These are phyloP conservation scores for Salarias fasciatus DNA, from an alignment of 2,797 vertebrate genomes.

Conservation along the genomic window DNA sequence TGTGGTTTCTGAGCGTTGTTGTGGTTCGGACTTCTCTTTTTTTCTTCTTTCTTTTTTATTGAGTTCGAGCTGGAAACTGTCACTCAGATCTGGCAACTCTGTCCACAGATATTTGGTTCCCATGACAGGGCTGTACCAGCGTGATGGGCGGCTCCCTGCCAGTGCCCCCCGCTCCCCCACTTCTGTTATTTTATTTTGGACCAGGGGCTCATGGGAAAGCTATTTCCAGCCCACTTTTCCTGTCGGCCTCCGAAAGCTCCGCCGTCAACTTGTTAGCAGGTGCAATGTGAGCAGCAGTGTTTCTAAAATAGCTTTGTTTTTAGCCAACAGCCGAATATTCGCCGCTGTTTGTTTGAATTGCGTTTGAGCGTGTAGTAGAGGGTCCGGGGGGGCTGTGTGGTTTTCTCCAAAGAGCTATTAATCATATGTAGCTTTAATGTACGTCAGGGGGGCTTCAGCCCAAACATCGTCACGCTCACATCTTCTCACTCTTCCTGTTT, in stretches of 20 bases:
- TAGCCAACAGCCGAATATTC: conserved; percentile 41
- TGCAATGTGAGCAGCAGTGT: conserved; percentile 67
- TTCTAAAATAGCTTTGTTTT: conserved; percentile 39
- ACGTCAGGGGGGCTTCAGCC: conserved; percentile 2
- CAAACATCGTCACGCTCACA: conserved; percentile 7
- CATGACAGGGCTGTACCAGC: conserved; percentile 79
- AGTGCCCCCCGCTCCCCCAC: conserved; percentile 34
- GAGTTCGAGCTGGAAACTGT: too few relatives aligned
- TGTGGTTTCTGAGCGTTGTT: too few relatives aligned
- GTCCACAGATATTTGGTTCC: conserved; percentile 80
- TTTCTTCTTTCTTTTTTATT: too few relatives aligned
- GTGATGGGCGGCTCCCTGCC: conserved; percentile 73
- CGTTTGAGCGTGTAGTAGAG: background rate
- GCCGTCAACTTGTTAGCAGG: conserved; percentile 79
- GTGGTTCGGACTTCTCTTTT: too few relatives aligned
- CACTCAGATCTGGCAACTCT: too few relatives aligned
- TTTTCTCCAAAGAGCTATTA: conserved; percentile 9
- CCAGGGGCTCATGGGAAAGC: conserved; percentile 86
- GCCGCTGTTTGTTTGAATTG: conserved; percentile 31
- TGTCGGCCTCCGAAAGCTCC: conserved; percentile 73
- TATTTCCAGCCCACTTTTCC: conserved; percentile 81
- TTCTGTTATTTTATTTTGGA: conserved; percentile 80
- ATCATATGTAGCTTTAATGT: conserved; percentile 11
- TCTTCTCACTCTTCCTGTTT: background rate
- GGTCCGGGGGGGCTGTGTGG: background rate